Conservation (phyloP, 53 echinoderm and acorn worm species). For the Luidia sarsii region DNA sequence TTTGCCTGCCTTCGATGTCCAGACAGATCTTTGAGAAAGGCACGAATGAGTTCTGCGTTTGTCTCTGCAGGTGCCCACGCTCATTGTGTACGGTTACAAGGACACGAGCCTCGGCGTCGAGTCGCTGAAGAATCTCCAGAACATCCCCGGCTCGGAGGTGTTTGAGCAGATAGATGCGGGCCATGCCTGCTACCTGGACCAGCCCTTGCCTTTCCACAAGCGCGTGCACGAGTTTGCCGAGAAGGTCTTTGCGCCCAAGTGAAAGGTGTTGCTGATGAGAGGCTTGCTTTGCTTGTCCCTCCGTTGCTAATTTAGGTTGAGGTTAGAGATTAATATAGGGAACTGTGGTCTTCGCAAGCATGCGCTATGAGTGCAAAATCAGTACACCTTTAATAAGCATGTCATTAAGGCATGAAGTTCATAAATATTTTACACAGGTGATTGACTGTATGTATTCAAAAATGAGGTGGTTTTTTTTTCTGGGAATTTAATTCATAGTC, state of each 20-base stretch:
- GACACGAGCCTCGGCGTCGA: slow-evolving; percentile 64
- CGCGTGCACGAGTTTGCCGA: slow-evolving; percentile 61
- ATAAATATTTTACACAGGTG: too few relatives aligned
- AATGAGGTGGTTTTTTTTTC: too few relatives aligned
- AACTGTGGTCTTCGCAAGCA: too few relatives aligned
- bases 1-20: not conserved
- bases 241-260: slow-evolving; percentile 17
- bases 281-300: not conserved
- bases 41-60: too few relatives aligned
- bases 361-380: too few relatives aligned
- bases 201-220: slow-evolving; percentile 78
- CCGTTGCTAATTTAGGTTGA: too few relatives aligned
- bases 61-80: slow-evolving; percentile 90
- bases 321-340: too few relatives aligned
- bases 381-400: too few relatives aligned
- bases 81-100: slow-evolving; percentile 83
- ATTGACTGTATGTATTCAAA: too few relatives aligned
- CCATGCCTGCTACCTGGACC: slow-evolving; percentile 86
- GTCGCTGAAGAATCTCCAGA: slow-evolving; percentile 66
- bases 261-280: not conserved
- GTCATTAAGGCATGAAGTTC: too few relatives aligned
- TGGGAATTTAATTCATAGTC: too few relatives aligned
- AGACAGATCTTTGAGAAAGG: too few relatives aligned
- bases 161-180: slow-evolving; percentile 68
- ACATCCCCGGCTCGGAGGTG: slow-evolving; percentile 64